Evolutionary conservation across 2,797 vertebrate genomes (phyloP).

Genomic region (Periparus ater): DNA sequence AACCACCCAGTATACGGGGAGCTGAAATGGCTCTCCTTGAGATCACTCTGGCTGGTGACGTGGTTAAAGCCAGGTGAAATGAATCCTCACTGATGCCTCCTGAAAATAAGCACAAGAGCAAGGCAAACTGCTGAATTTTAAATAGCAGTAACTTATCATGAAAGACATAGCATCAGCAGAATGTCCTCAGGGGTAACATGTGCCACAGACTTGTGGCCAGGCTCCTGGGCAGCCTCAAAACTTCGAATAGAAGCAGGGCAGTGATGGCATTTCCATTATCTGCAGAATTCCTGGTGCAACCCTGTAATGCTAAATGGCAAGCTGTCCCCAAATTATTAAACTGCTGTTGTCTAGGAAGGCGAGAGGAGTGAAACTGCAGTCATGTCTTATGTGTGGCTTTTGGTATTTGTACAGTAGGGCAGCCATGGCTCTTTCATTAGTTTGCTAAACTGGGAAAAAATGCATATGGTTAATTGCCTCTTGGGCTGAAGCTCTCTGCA

Average conservation of each 20-base stretch:
- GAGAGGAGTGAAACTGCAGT: not conserved
- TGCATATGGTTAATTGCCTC: not conserved
- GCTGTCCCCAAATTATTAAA: not conserved
- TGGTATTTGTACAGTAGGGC: not conserved
- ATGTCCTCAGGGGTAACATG: not conserved
- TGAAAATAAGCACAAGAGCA: not conserved
- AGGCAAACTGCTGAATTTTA: not conserved
- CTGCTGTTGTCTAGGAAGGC: not conserved
- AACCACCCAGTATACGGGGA: not conserved
- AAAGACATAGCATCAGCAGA: not conserved
- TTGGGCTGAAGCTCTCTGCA: not conserved
- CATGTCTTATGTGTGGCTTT: accelerated
- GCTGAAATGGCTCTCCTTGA: not conserved
- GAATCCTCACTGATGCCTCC: not conserved
- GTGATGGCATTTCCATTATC: not conserved
- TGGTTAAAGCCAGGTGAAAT: not conserved
- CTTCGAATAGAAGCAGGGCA: not conserved
- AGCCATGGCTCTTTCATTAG: not conserved
- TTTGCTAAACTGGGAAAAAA: not conserved
- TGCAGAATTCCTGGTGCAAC: not conserved
- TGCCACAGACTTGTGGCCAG: not conserved
- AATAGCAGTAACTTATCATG: not conserved
- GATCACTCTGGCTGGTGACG: not conserved
- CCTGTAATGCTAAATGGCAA: not conserved
- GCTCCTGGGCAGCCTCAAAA: not conserved